Evolutionary conservation across 2,113 vertebrate genomes (phyloP).

Genomic region (Peromyscus maniculatus): DNA sequence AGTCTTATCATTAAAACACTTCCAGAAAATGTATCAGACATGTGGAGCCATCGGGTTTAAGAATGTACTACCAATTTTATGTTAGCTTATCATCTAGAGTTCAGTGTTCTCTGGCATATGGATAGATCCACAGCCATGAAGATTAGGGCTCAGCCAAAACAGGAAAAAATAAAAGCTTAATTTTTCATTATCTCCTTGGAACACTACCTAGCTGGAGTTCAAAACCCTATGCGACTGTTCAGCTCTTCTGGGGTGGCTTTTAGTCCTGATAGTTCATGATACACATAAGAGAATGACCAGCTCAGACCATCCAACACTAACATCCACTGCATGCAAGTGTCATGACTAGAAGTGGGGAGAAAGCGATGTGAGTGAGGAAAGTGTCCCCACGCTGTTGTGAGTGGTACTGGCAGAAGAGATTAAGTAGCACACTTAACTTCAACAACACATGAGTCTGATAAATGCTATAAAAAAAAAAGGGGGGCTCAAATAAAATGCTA

Average conservation of each 20-base stretch:
- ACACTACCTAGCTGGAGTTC: constrained; percentile 53
- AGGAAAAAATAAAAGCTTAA: constrained; percentile 47
- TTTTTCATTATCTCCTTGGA: constrained; percentile 59
- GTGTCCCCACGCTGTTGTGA: neutral
- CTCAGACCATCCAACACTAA: neutral
- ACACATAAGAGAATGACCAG: neutral
- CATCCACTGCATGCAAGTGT: neutral
- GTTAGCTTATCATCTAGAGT: constrained; percentile 62
- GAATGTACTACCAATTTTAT: constrained; percentile 35
- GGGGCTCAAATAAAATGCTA: neutral
- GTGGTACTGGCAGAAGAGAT: fast-evolving
- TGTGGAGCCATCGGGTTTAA: constrained; percentile 50
- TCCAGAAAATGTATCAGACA: constrained; percentile 58
- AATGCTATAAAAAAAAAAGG: neutral
- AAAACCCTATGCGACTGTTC: constrained; percentile 8
- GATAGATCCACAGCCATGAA: constrained; percentile 10
- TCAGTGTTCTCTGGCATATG: constrained; percentile 52
- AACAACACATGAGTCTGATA: neutral
- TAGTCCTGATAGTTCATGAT: neutral
- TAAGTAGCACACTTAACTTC: neutral
- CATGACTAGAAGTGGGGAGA: neutral
- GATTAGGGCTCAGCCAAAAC: constrained; percentile 37
- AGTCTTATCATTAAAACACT: constrained; percentile 72
- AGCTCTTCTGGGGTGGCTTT: constrained; percentile 27
- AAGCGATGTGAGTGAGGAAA: neutral